These are phyloP conservation scores for Sinhomidia bicolor DNA, from an alignment of 2,888 invertebrate genomes.

Conservation along the genomic window DNA sequence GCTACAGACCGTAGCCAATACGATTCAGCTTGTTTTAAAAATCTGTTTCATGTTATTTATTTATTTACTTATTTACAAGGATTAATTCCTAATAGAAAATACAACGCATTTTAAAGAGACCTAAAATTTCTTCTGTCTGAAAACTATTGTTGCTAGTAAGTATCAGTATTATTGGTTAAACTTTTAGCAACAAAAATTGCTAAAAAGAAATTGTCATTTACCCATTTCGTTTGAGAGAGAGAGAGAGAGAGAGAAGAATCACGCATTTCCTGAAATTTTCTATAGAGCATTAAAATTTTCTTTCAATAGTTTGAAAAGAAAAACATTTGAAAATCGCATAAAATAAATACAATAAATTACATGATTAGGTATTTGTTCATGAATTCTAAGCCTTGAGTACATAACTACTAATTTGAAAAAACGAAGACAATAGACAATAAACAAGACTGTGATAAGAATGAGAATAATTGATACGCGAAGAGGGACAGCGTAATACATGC, in stretches of 20 bases:
- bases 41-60: no score
- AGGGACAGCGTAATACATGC: neutral
- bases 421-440: slow-evolving; percentile 52
- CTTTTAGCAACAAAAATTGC: no score
- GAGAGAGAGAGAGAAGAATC: no score
- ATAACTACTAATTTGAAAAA: neutral
- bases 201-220: neutral
- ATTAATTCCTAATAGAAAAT: no score
- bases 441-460: slow-evolving; percentile 41
- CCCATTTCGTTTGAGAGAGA: neutral
- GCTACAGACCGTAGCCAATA: neutral
- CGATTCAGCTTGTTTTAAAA: no score
- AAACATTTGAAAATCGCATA: no score
- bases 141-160: neutral
- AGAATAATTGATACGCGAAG: neutral
- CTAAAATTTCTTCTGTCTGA: neutral
- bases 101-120: no score
- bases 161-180: neutral
- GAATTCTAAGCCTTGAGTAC: neutral
- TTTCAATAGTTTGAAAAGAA: no score
- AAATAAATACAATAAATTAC: no score
- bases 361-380: neutral
- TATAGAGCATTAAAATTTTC: neutral
- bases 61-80: no score
- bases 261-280: slow-evolving; percentile 24